Evolutionary conservation across 2,797 vertebrate species (phyloP).

Genomic region (Petrocephalus schoutedeni): DNA sequence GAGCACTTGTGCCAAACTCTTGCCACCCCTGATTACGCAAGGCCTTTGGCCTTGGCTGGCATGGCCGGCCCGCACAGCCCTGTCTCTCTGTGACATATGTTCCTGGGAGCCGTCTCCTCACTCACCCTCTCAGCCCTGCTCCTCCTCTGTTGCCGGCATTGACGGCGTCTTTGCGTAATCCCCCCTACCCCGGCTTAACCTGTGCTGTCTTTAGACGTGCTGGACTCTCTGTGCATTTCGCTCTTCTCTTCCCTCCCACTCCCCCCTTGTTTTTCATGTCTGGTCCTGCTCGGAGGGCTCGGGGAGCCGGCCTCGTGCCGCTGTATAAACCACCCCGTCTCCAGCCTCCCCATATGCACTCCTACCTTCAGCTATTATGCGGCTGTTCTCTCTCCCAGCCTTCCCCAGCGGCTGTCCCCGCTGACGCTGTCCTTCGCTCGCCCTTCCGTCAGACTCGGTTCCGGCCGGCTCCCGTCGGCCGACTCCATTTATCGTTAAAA

Average conservation of each 20-base stretch:
- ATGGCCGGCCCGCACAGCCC: background rate
- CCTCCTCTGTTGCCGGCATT: background rate
- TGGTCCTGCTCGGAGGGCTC: background rate
- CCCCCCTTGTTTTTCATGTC: background rate
- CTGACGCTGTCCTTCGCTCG: background rate
- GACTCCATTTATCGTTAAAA: background rate
- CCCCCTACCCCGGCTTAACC: background rate
- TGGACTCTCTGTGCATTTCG: background rate
- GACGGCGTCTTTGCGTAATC: background rate
- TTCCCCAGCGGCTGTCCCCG: background rate
- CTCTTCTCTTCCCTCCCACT: background rate
- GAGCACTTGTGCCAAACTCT: conserved; percentile 12
- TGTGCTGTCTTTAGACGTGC: background rate
- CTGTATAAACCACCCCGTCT: background rate
- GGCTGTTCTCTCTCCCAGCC: background rate
- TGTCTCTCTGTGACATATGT: background rate
- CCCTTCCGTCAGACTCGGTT: background rate
- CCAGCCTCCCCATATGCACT: background rate
- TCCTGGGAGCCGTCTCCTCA: background rate
- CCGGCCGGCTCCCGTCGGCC: background rate
- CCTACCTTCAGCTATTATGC: background rate
- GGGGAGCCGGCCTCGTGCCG: background rate
- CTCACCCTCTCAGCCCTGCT: background rate
- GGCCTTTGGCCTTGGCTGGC: background rate
- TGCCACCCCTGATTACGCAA: background rate